Evolutionary conservation across 1,140 invertebrate species (phyloP).

Genomic region (Ceratosolen fusciceps): DNA sequence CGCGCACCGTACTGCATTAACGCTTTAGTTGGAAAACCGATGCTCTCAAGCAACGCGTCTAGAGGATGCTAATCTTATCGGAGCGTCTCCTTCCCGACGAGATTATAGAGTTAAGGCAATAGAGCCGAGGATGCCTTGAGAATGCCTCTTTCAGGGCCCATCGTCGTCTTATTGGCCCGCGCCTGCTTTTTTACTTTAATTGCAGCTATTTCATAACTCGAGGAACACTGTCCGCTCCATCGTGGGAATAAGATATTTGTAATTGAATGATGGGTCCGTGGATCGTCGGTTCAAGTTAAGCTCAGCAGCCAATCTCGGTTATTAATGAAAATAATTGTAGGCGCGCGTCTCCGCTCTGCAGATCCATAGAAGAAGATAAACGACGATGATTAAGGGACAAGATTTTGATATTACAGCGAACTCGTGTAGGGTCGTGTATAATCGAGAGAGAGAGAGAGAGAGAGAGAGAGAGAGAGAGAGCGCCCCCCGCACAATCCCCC

Average conservation of each 20-base stretch:
- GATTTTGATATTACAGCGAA: too few species aligned
- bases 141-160: slow-evolving; percentile 1
- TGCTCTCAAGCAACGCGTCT: background rate
- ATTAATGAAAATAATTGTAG: too few species aligned
- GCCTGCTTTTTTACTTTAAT: background rate
- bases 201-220: background rate
- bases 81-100: slow-evolving; percentile 29
- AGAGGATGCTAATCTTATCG: slow-evolving; percentile 23
- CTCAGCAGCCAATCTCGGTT: too few species aligned
- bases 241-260: background rate
- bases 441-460: too few species aligned
- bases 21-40: background rate
- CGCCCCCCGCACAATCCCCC: too few species aligned
- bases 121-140: background rate
- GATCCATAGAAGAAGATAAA: too few species aligned
- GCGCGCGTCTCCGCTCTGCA: too few species aligned
- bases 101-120: slow-evolving; percentile 26
- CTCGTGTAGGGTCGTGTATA: too few species aligned
- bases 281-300: too few species aligned
- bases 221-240: too few species aligned
- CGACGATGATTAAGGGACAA: too few species aligned
- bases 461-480: too few species aligned
- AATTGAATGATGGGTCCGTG: background rate
- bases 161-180: slow-evolving; percentile 27
- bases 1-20: slow-evolving; percentile 29